phyloP scores from a whole-genome alignment of 2,797 vertebrate species.

The Ptychobarbus kaznakovi region DNA sequence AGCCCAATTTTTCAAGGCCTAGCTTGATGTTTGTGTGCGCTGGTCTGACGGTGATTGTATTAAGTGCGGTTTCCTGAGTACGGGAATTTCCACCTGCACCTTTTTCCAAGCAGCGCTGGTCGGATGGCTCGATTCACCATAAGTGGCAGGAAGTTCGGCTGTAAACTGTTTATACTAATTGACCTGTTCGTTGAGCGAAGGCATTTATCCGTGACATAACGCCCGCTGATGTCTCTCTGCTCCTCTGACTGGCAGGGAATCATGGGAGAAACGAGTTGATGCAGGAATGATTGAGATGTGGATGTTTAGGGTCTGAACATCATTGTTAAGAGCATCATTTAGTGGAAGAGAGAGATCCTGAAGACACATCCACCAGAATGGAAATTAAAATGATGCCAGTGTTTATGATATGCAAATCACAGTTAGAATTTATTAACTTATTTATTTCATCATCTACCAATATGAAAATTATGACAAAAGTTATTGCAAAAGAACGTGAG shows the following conservation, averaged over 20 bases:
- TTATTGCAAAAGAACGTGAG: neutral
- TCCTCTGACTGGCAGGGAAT: constrained; percentile 40
- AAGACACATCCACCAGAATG: neutral
- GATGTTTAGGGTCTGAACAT: constrained; percentile 32
- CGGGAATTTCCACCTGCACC: constrained; percentile 74
- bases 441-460: neutral
- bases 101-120: constrained; percentile 70
- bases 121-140: constrained; percentile 58
- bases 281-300: constrained; percentile 43
- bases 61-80: constrained; percentile 76
- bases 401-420: too few relatives aligned
- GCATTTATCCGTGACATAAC: constrained; percentile 56
- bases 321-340: constrained; percentile 37
- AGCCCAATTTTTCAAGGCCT: constrained; percentile 67
- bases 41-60: constrained; percentile 67
- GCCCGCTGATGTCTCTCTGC: constrained; percentile 30
- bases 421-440: neutral
- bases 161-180: constrained; percentile 77
- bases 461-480: neutral
- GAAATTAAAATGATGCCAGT: neutral
- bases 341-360: neutral
- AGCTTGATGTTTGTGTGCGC: constrained; percentile 58
- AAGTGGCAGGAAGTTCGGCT: constrained; percentile 75
- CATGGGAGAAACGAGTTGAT: constrained; percentile 10
- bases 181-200: constrained; percentile 64